A percentile compares a stretch with the other conserved stretches of the same genome.
phyloP scores from a whole-genome alignment of 2,888 invertebrate genomes.

The Parnassius orleans region DNA sequence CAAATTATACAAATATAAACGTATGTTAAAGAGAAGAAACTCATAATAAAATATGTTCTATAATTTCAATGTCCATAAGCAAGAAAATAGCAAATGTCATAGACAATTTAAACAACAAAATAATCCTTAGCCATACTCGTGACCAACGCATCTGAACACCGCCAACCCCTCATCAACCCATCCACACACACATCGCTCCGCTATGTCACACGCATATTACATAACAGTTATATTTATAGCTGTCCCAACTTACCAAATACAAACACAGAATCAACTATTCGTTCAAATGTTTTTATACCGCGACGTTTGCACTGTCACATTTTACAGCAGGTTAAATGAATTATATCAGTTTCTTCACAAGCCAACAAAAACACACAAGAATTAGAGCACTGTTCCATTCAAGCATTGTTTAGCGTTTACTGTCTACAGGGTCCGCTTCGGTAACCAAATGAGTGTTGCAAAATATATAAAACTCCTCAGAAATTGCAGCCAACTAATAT shows the following conservation, averaged over 20 bases:
- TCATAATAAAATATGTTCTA: no score
- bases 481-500: slow-evolving; percentile 13
- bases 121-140: slow-evolving; percentile 20
- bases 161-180: slow-evolving; percentile 26
- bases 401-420: slow-evolving; percentile 11
- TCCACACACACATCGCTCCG: slow-evolving; percentile 49
- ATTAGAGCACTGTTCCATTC: slow-evolving; percentile 11
- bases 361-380: slow-evolving; percentile 24
- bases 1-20: no score
- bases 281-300: slow-evolving; percentile 40
- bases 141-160: slow-evolving; percentile 21
- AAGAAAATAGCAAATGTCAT: background rate
- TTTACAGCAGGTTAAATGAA: slow-evolving; percentile 15
- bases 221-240: slow-evolving; percentile 61
- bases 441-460: slow-evolving; percentile 21
- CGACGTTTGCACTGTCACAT: slow-evolving; percentile 46
- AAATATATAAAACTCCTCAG: slow-evolving; percentile 33
- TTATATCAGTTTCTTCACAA: slow-evolving; percentile 21
- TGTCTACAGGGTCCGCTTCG: slow-evolving; percentile 13
- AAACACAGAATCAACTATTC: slow-evolving; percentile 73
- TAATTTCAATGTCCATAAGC: background rate
- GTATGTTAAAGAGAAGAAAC: no score
- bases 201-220: slow-evolving; percentile 48
- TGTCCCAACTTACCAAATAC: slow-evolving; percentile 72
- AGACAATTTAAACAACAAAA: slow-evolving; percentile 1